A percentile compares a stretch with the other conserved stretches of the same genome.
Conservation (phyloP, 1,140 invertebrate genomes). For the Forficula auricularia region DNA sequence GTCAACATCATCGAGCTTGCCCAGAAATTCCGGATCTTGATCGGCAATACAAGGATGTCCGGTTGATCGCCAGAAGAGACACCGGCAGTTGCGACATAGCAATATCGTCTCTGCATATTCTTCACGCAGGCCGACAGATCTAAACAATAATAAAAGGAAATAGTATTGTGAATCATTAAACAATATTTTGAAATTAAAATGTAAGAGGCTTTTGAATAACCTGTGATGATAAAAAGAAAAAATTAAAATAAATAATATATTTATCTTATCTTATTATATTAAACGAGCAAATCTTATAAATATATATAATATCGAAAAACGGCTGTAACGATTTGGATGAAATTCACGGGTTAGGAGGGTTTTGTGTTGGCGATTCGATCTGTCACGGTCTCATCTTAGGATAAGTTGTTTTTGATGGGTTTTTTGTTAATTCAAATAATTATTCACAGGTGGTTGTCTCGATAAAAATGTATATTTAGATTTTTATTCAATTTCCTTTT, state of each 20-base stretch:
- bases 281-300: slow-evolving; percentile 2
- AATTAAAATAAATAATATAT: slow-evolving; percentile 2
- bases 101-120: slow-evolving; percentile 90
- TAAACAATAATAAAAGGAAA: slow-evolving; percentile 24
- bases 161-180: slow-evolving; percentile 21
- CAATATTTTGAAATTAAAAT: slow-evolving; percentile 23
- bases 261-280: background rate
- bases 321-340: too few relatives aligned
- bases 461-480: too few relatives aligned
- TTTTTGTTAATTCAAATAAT: too few relatives aligned
- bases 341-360: too few relatives aligned
- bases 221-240: slow-evolving; percentile 1
- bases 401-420: too few relatives aligned
- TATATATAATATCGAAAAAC: too few relatives aligned
- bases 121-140: slow-evolving; percentile 75
- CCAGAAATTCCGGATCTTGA: slow-evolving; percentile 59
- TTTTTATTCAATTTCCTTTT: too few relatives aligned
- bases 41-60: slow-evolving; percentile 80
- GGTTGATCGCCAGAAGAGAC: slow-evolving; percentile 87
- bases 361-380: too few relatives aligned
- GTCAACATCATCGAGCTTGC: slow-evolving; percentile 56
- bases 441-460: too few relatives aligned
- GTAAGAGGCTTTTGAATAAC: slow-evolving; percentile 4
- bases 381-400: too few relatives aligned
- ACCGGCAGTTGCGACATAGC: slow-evolving; percentile 85